Percentiles rank a stretch among this genome's conserved stretches.
Evolutionary conservation across 2,888 invertebrate species (phyloP).

Genomic region (Willowsia nigromaculata): DNA sequence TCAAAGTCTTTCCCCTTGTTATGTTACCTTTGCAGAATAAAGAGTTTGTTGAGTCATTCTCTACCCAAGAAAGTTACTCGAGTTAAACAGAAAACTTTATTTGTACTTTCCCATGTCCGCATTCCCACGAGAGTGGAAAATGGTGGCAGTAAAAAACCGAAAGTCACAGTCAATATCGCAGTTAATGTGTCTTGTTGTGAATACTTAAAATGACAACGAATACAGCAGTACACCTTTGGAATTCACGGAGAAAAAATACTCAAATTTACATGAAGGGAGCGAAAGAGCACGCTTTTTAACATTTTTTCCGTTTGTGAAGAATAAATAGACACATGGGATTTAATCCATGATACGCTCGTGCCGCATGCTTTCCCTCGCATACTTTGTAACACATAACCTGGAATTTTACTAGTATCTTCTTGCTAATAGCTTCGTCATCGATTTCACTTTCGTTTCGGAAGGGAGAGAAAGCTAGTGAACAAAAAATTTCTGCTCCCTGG

Average conservation of each 20-base stretch:
- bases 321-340: no score
- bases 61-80: not conserved
- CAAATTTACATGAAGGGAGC: not conserved
- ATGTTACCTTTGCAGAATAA: not conserved
- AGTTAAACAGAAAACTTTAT: not conserved
- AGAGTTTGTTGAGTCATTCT: not conserved
- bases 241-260: not conserved
- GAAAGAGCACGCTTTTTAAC: not conserved
- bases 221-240: not conserved
- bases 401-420: not conserved
- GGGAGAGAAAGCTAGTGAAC: not conserved
- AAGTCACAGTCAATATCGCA: conserved; percentile 68
- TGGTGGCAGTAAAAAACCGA: not conserved
- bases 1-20: not conserved
- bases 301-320: not conserved
- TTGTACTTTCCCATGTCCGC: conserved; percentile 12
- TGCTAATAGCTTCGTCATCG: not conserved
- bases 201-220: conserved; percentile 1
- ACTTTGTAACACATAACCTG: no score
- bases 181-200: conserved; percentile 17
- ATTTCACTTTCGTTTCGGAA: conserved; percentile 24
- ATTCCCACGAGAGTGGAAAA: conserved; percentile 24
- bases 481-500: not conserved
- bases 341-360: no score
- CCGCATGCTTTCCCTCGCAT: no score